A percentile compares a stretch with the other conserved stretches of the same genome.
Evolutionary conservation across 2,888 invertebrate species (phyloP).

Genomic region (Podotricha telesiphe): DNA sequence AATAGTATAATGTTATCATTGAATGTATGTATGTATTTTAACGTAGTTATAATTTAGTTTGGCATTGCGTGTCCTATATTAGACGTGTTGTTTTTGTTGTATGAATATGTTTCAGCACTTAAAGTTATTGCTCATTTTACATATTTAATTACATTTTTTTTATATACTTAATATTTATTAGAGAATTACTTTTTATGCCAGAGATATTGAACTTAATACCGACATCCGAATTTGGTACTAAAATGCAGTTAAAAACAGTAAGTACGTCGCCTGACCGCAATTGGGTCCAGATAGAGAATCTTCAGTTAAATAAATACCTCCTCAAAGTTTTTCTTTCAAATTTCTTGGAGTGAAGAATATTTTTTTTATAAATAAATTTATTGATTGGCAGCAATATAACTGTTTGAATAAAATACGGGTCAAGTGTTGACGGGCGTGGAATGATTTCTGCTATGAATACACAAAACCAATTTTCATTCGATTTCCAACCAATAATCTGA

Average conservation of each 20-base stretch:
- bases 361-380: constrained; percentile 28
- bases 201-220: not conserved
- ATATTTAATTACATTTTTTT: no score
- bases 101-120: not conserved
- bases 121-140: no score
- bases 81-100: not conserved
- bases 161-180: no score
- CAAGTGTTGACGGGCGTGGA: constrained; percentile 36
- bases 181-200: no score
- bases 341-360: constrained; percentile 13
- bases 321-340: constrained; percentile 2
- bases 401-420: constrained; percentile 44
- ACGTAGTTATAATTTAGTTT: not conserved
- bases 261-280: not conserved
- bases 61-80: not conserved
- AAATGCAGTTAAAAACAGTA: not conserved
- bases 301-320: not conserved
- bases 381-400: constrained; percentile 37
- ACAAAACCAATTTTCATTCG: constrained; percentile 36
- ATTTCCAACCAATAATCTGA: constrained; percentile 21
- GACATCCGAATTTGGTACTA: not conserved
- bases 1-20: not conserved
- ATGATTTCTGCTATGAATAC: constrained; percentile 37
- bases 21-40: not conserved
- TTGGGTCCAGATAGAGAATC: not conserved